Conservation (phyloP, 2,888 invertebrate species). For the Zeuzera pyrina region DNA sequence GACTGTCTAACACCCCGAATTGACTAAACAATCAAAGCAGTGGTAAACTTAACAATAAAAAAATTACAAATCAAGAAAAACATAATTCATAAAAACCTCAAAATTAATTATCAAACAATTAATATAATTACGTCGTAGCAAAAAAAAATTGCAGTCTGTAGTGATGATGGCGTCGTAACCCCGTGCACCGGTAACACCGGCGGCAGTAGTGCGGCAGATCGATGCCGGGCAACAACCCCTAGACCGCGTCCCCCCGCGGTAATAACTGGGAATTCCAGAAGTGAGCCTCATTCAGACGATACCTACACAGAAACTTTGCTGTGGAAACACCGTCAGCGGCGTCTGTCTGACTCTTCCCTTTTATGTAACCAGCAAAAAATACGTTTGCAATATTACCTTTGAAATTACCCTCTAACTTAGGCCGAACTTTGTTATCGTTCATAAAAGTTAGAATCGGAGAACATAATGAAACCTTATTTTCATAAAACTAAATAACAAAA, state of each 20-base stretch:
- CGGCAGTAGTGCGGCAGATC: conserved; percentile 50
- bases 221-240: conserved; percentile 67
- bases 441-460: no score
- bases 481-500: no score
- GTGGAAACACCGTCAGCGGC: conserved; percentile 54
- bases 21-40: neutral
- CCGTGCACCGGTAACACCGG: conserved; percentile 50
- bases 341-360: conserved; percentile 46
- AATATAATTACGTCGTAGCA: no score
- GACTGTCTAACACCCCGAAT: conserved; percentile 14
- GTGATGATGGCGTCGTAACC: conserved; percentile 48
- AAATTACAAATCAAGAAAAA: no score
- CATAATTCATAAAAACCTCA: no score
- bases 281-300: conserved; percentile 31
- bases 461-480: no score
- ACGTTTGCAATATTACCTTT: no score
- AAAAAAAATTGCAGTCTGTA: conserved; percentile 24
- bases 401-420: no score
- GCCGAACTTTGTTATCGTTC: no score
- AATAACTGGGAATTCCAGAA: conserved; percentile 63
- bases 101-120: no score
- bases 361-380: no score
- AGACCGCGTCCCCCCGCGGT: conserved; percentile 49
- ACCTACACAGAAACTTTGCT: conserved; percentile 28
- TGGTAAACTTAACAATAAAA: neutral